Conservation (phyloP, 2,797 vertebrate species). For the Catharus ustulatus region DNA sequence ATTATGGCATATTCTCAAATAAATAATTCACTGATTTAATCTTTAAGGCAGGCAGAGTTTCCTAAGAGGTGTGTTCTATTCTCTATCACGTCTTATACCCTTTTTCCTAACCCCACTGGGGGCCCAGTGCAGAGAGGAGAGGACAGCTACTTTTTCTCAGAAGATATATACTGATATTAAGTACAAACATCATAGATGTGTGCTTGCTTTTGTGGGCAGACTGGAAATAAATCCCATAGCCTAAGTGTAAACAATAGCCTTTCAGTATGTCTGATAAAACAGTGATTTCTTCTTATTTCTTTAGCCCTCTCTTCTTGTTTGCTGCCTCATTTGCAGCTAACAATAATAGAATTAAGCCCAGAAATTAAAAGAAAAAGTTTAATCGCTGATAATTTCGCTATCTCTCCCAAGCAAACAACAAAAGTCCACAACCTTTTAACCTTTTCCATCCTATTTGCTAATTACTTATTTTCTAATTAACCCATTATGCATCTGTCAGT, state of each 20-base stretch:
- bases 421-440: slow-evolving; percentile 58
- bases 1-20: background rate
- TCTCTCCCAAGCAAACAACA: slow-evolving; percentile 46
- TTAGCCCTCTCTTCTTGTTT: background rate
- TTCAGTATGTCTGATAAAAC: slow-evolving; percentile 21
- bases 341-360: slow-evolving; percentile 21
- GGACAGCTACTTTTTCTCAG: background rate
- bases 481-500: slow-evolving; percentile 66
- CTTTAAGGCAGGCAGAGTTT: background rate
- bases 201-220: background rate
- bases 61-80: background rate
- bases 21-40: background rate
- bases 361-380: slow-evolving; percentile 58
- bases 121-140: background rate
- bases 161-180: background rate
- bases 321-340: slow-evolving; percentile 52
- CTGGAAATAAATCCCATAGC: background rate
- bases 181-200: background rate
- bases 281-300: background rate
- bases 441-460: slow-evolving; percentile 64
- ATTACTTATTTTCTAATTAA: slow-evolving; percentile 68
- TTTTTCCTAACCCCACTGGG: background rate
- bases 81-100: background rate
- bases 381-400: slow-evolving; percentile 11
- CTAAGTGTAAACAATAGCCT: slow-evolving; percentile 21